A percentile compares a stretch with the other conserved stretches of the same genome.
These are phyloP conservation scores for Hemicordylus capensis DNA, from an alignment of 2,113 vertebrate species.

Conservation along the genomic window DNA sequence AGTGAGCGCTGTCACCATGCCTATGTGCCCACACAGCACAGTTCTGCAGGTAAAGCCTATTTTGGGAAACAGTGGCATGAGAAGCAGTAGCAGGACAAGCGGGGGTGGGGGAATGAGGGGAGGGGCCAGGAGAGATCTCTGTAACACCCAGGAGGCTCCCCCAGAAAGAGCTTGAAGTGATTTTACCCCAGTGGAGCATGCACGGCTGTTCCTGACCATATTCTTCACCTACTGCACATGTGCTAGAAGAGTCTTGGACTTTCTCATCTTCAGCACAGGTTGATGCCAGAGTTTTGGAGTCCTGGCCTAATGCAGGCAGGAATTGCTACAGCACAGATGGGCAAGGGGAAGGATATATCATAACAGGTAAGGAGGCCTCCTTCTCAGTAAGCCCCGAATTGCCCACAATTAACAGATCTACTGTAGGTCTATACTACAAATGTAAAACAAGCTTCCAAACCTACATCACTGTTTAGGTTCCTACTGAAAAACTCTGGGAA, in stretches of 20 bases:
- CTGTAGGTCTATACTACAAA: background rate
- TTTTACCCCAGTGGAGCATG: background rate
- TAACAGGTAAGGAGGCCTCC: background rate
- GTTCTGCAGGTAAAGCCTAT: slow-evolving; percentile 57
- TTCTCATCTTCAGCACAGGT: background rate
- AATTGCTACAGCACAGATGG: background rate
- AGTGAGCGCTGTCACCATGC: slow-evolving; percentile 47
- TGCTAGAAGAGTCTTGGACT: background rate
- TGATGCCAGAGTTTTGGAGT: background rate
- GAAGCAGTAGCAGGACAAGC: background rate
- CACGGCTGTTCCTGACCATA: background rate
- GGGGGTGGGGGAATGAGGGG: background rate
- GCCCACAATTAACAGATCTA: too few relatives aligned
- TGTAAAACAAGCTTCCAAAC: background rate
- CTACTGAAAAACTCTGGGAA: background rate
- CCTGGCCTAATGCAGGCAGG: background rate
- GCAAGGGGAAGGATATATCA: background rate
- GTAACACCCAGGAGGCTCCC: background rate
- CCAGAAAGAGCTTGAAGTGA: background rate
- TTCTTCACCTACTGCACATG: slow-evolving; percentile 34
- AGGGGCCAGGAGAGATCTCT: too few relatives aligned
- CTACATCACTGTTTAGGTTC: background rate
- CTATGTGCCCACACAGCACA: slow-evolving; percentile 44
- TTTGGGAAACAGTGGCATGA: background rate
- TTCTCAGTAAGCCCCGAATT: background rate